Base-by-base conservation (phyloP, 2,888 invertebrate genomes). In the Brenthis daphne region DNA sequence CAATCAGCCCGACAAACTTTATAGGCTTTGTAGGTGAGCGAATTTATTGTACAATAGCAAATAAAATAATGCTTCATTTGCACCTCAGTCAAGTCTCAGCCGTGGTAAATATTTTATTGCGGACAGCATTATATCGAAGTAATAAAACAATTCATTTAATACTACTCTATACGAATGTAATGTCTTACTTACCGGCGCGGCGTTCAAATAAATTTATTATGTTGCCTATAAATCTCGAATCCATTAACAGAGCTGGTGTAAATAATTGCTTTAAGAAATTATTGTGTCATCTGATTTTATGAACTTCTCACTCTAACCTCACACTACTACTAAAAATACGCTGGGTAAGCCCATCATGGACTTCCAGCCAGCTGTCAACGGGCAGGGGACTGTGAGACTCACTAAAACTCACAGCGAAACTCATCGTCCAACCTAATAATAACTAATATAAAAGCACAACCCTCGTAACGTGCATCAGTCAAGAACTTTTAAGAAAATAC, bases 1-100 rank as follows among this genome's bases (percentile, higher is more conserved):
- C 92, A 92, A 92, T 92, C 92, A 91, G 90, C 87, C 87, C 85
- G 83, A 86, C 81, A 80, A 84, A 86, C 85, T 92, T 92, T 91
- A 92, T 86, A 86, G 85, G 81, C 83, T 79, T 82, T 84, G 82
- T 87, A 90, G 90, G 89, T 90, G 86, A 88, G 86, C 84, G 81
- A 83, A 87, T 90, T 90, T 90, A 91, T 87, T 86, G 85, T 83
- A 80, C 81, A 79, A 83, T 84, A 77, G 75, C 80, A 80, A 84
- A 86, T 90, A 85, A 86, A 87, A 84, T 85, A 86, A 88, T 88
- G 82, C 89, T 88, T 81, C 84, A 86, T 90, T 89, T 89, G 86
- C 87, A 88, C 87, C 85, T 86, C 75, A 76, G 73, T 76, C 79
- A 80, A 84, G 68, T 64, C 54, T 56, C 61, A 57, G 50, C 51